Evolutionary conservation across 2,888 invertebrate species (phyloP).

Genomic region (Xanthostigma xanthostigma): DNA sequence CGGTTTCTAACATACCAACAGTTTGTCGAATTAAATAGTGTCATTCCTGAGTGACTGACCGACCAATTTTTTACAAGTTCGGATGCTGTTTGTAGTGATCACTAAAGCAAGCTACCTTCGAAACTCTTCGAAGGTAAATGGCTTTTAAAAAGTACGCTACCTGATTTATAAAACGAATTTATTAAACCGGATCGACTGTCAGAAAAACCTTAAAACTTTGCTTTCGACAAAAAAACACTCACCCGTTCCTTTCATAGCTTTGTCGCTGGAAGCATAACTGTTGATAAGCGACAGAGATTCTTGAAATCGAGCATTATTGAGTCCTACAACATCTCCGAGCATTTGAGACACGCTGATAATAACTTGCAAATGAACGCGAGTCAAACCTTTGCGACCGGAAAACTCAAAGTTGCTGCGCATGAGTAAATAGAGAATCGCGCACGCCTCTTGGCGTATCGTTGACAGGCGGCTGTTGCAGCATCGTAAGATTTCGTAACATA

Average conservation of each 20-base stretch:
- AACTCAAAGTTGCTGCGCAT: constrained; percentile 93
- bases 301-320: constrained; percentile 89
- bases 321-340: constrained; percentile 75
- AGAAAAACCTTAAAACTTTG: background rate
- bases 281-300: constrained; percentile 86
- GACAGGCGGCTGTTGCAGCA: constrained; percentile 78
- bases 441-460: constrained; percentile 76
- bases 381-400: constrained; percentile 66
- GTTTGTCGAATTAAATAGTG: too few species aligned
- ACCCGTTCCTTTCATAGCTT: constrained; percentile 87
- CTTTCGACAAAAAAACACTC: constrained; percentile 15
- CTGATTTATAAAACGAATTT: too few species aligned
- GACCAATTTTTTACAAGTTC: too few species aligned
- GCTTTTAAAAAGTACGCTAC: too few species aligned
- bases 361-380: constrained; percentile 82
- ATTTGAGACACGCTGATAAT: constrained; percentile 92
- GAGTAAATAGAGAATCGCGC: constrained; percentile 77
- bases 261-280: constrained; percentile 83
- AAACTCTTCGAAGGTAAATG: too few species aligned
- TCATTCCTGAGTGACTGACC: too few species aligned
- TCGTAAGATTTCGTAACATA: constrained; percentile 64
- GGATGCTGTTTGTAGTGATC: too few species aligned
- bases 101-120: too few species aligned
- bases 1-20: too few species aligned
- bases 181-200: background rate